Evolutionary conservation across 2,888 invertebrate species (phyloP).

Genomic region (Hypolimnas misippus): DNA sequence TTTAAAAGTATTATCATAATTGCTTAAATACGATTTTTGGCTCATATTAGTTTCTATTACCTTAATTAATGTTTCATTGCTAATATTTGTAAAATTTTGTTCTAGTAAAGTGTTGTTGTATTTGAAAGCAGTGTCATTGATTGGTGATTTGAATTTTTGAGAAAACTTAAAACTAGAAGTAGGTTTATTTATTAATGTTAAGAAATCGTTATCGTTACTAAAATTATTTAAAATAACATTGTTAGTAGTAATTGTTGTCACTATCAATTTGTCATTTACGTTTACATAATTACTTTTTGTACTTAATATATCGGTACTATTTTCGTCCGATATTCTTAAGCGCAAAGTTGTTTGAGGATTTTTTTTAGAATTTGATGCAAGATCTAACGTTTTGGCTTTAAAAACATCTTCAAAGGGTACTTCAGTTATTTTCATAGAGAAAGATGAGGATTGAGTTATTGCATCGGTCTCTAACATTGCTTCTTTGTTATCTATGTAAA

Average conservation of each 20-base stretch:
- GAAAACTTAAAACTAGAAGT: neutral
- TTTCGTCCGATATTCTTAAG: neutral
- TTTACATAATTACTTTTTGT: neutral
- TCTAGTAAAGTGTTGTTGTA: neutral
- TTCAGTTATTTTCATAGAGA: neutral
- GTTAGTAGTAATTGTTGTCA: neutral
- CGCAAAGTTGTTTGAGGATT: neutral
- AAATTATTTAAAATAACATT: neutral
- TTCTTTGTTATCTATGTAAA: neutral
- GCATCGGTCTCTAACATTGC: neutral
- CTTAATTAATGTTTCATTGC: neutral
- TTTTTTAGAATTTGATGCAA: neutral
- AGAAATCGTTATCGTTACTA: no score
- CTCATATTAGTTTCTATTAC: neutral
- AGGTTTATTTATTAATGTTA: neutral
- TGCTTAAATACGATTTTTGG: neutral
- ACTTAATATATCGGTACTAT: neutral
- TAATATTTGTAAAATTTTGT: neutral
- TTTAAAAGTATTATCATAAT: neutral
- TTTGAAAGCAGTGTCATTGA: neutral
- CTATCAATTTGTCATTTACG: neutral
- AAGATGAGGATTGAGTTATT: neutral
- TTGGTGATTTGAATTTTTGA: neutral
- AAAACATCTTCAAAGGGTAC: no score
- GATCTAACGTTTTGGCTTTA: neutral